Evolutionary conservation across 2,888 invertebrate species (phyloP), one percentile per base, ranked within the genome.

Genomic region (Coleophora deauratella): DNA sequence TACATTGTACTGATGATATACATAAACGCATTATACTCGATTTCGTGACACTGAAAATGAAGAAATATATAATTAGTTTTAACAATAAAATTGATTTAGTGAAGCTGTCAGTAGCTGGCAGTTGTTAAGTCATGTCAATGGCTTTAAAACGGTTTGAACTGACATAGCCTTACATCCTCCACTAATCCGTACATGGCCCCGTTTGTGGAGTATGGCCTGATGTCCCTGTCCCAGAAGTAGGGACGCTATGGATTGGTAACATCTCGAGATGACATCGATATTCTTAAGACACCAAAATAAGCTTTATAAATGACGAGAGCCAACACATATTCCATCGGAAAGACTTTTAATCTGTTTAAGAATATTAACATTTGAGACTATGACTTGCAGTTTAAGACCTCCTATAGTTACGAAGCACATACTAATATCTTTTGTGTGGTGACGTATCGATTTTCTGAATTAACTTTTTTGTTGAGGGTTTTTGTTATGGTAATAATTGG

Each of bases 381-480:
- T 76, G 76, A 76, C 72, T 72, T 38, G 56, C 42, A 44, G 15
- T 56, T 27, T 65, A 54, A 52, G 33, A 21, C 31, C 49, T 57
- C 59, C 61, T 21, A 37, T 38, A 55, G 55, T 50, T 52, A 57
- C 52, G 51, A 49, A 47, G 51, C 55, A 47, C 47, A 21, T 50
- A 62, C 59, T 66, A 62, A 61, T 62, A 57, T 58, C 61, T 57
- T 66, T 62, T 69, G 62, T 58, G 55, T 49, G 62, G 68, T 81
- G 78, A 80, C 81, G 62, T 66, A 70, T 66, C 70, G 58, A 57
- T 72, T 71, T 78, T 70, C 52, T 56, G 66, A 64, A 69, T 71
- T 70, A 70, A 65, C 55, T 67, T 73, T 76, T 77, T 72, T 64
- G 55, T 46, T 37, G 38, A 28, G 21, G 33, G 27, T 35, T 28